A percentile compares a stretch with the other conserved stretches of the same genome.
Evolutionary conservation across 2,797 vertebrate species (phyloP).

Genomic region (Balearica regulorum): DNA sequence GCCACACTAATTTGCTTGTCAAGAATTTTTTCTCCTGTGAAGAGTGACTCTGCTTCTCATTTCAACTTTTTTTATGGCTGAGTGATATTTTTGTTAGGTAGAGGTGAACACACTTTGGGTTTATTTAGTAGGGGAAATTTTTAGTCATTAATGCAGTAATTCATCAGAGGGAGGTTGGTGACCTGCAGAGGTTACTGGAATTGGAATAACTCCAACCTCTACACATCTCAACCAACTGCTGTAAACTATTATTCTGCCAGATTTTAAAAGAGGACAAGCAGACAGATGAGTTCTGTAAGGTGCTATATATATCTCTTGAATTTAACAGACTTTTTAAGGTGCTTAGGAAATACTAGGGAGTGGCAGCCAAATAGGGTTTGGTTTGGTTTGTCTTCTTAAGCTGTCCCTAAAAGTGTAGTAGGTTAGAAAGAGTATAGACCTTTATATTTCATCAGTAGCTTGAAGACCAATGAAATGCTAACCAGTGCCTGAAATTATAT

Average conservation of each 20-base stretch:
- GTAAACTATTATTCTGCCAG: neutral
- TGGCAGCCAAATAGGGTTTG: accelerated
- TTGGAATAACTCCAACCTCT: neutral
- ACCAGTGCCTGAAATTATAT: neutral
- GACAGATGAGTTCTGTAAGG: neutral
- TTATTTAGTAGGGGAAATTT: neutral
- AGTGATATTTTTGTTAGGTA: neutral
- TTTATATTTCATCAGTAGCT: neutral
- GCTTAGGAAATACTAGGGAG: neutral
- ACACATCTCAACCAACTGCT: neutral
- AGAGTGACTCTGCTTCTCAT: neutral
- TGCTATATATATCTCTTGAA: neutral
- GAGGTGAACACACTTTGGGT: neutral
- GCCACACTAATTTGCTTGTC: neutral
- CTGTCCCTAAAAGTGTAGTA: neutral
- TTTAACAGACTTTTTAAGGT: neutral
- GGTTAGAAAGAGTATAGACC: neutral
- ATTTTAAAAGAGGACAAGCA: neutral
- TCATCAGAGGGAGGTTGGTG: neutral
- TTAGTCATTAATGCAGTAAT: neutral
- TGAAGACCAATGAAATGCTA: neutral
- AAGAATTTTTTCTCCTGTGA: neutral
- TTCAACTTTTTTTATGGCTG: neutral
- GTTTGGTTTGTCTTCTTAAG: neutral
- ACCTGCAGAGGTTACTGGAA: neutral